A percentile compares a stretch with the other conserved stretches of the same genome.
Conservation (phyloP, 2,888 invertebrate genomes). For the Polydrusus cervinus region DNA sequence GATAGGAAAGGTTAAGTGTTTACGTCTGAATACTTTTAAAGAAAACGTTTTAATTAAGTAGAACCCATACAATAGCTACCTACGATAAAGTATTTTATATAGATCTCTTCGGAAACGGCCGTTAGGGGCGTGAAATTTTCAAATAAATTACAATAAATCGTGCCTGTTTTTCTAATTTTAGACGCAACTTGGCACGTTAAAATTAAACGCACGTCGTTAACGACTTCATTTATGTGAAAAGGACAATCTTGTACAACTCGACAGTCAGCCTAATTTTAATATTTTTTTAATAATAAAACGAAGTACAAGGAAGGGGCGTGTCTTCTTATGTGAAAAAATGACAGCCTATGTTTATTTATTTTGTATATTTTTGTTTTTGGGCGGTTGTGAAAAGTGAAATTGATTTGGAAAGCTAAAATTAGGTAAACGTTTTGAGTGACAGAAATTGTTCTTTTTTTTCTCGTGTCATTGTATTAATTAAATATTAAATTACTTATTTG, state of each 20-base stretch:
- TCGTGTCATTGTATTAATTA: no score
- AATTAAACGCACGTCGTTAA: conserved; percentile 52
- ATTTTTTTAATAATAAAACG: conserved; percentile 55
- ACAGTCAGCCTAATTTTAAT: conserved; percentile 51
- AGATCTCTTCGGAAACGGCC: conserved; percentile 10
- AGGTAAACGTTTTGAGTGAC: conserved; percentile 12
- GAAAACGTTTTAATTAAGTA: no score
- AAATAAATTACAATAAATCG: conserved; percentile 54
- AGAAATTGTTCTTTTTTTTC: conserved; percentile 16
- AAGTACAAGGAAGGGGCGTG: conserved; percentile 53
- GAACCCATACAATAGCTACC: neutral
- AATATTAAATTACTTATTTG: no score
- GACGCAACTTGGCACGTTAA: conserved; percentile 46
- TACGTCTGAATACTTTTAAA: no score
- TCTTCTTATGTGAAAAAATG: conserved; percentile 48
- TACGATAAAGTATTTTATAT: neutral
- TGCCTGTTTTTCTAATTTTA: conserved; percentile 54
- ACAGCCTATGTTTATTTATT: conserved; percentile 51
- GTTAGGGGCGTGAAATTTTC: conserved; percentile 46
- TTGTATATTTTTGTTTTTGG: conserved; percentile 44
- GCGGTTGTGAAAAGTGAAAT: conserved; percentile 30
- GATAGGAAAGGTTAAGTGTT: no score
- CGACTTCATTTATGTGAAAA: conserved; percentile 54
- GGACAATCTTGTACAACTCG: conserved; percentile 52
- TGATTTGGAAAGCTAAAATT: conserved; percentile 33